A percentile compares a stretch with the other conserved stretches of the same genome.
phyloP scores from a whole-genome alignment of 2,888 invertebrate genomes.

The Doris montereyensis region DNA sequence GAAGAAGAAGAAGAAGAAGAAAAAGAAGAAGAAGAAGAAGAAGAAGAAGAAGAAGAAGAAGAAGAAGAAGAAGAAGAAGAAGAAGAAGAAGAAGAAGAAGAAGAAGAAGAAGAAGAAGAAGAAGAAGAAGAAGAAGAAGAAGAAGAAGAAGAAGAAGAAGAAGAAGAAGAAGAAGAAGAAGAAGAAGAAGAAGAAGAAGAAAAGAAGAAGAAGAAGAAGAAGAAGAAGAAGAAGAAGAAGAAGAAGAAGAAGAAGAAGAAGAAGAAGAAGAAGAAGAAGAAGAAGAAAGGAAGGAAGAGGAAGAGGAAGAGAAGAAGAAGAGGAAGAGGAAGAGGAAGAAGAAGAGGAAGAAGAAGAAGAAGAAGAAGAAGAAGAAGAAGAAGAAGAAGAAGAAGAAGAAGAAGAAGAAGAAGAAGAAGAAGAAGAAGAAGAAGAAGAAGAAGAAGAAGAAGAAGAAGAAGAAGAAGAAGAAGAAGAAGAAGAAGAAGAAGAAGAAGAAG shows the following conservation, averaged over 20 bases:
- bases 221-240: neutral
- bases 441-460: slow-evolving; percentile 24
- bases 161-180: neutral
- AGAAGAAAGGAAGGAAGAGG: neutral
- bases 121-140: neutral
- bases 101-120: neutral
- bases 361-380: neutral
- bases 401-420: slow-evolving; percentile 20
- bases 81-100: neutral
- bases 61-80: neutral
- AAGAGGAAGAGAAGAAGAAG: neutral
- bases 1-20: neutral
- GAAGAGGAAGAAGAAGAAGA: neutral
- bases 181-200: slow-evolving; percentile 2
- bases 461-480: slow-evolving; percentile 18
- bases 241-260: neutral
- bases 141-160: slow-evolving; percentile 2
- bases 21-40: neutral
- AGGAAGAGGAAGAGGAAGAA: neutral
- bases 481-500: slow-evolving; percentile 20
- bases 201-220: neutral
- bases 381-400: neutral
- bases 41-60: neutral
- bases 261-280: neutral
- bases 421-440: slow-evolving; percentile 16